Percentiles rank a stretch among this genome's conserved stretches.
These are phyloP conservation scores for Etheostoma nigrum DNA, from an alignment of 2,797 vertebrate genomes.

Conservation along the genomic window DNA sequence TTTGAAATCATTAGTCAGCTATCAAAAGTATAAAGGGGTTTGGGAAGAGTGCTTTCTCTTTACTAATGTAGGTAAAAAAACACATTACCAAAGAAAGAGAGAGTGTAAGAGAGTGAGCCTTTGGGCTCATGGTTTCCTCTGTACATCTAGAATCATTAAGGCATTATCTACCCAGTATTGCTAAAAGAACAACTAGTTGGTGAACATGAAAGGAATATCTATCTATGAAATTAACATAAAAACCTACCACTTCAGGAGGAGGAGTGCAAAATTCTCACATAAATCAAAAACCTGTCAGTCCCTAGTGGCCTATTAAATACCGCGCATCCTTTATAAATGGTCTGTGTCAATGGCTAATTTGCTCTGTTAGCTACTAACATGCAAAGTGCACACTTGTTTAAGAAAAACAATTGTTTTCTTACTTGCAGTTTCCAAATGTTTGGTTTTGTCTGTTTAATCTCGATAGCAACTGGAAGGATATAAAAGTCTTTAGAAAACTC, in stretches of 20 bases:
- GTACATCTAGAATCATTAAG: slow-evolving; percentile 79
- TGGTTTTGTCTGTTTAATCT: slow-evolving; percentile 84
- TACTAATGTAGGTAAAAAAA: slow-evolving; percentile 65
- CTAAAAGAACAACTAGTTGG: slow-evolving; percentile 79
- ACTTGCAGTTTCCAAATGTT: slow-evolving; percentile 76
- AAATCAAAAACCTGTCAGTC: slow-evolving; percentile 68
- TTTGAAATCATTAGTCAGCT: slow-evolving; percentile 70
- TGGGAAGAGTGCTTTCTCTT: slow-evolving; percentile 62
- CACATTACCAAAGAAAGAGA: slow-evolving; percentile 67
- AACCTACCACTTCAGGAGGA: slow-evolving; percentile 61
- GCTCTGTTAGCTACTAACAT: slow-evolving; percentile 74
- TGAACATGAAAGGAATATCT: slow-evolving; percentile 56
- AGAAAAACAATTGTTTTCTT: slow-evolving; percentile 56
- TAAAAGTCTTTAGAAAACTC: slow-evolving; percentile 67
- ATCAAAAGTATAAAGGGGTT: slow-evolving; percentile 78
- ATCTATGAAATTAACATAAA: slow-evolving; percentile 53
- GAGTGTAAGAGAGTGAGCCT: slow-evolving; percentile 61
- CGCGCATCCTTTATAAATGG: slow-evolving; percentile 62
- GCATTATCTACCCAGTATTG: slow-evolving; percentile 85
- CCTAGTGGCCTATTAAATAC: slow-evolving; percentile 62
- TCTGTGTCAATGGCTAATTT: slow-evolving; percentile 60
- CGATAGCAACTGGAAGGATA: slow-evolving; percentile 80
- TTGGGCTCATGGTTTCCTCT: slow-evolving; percentile 60
- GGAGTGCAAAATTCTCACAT: slow-evolving; percentile 79
- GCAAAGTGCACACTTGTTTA: slow-evolving; percentile 78